Percentiles rank a stretch among this genome's conserved stretches.
phyloP scores from a whole-genome alignment of 1,140 invertebrate genomes.

The Caenorhabditis remanei region DNA sequence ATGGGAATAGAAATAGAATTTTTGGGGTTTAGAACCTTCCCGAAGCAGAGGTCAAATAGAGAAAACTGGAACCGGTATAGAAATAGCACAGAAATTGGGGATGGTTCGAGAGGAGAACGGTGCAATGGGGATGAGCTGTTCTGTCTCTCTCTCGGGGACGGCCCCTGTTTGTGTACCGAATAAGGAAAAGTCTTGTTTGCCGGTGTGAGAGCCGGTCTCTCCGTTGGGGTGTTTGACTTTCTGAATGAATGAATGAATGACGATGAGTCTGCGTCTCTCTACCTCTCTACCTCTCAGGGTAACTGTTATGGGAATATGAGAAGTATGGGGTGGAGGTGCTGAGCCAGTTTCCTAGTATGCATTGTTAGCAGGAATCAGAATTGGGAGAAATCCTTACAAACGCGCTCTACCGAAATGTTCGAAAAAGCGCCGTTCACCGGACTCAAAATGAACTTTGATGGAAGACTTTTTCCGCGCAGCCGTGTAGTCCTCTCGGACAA shows the following conservation, averaged over 20 bases:
- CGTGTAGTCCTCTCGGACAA: no score
- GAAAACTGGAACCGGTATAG: slow-evolving; percentile 13
- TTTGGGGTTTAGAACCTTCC: not conserved
- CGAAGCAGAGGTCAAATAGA: slow-evolving; percentile 13
- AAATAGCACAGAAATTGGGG: not conserved
- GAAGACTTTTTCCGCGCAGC: no score
- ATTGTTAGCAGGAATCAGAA: not conserved
- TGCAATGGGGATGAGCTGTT: not conserved
- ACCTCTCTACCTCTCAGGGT: not conserved
- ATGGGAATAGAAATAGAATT: not conserved
- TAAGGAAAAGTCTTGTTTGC: slow-evolving; percentile 44
- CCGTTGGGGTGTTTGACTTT: not conserved
- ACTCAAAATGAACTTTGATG: no score
- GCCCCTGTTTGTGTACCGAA: slow-evolving; percentile 36
- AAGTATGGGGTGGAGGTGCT: not conserved
- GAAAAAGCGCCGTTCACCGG: no score
- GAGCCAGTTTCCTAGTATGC: slow-evolving; percentile 19
- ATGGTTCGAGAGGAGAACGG: not conserved
- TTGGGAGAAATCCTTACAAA: not conserved
- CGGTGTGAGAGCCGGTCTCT: slow-evolving; percentile 24
- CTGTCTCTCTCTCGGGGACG: not conserved
- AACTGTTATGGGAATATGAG: slow-evolving; percentile 4
- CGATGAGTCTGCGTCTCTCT: slow-evolving; percentile 35
- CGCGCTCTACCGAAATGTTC: not conserved
- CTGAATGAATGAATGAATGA: slow-evolving; percentile 47